Conservation (phyloP, 2,797 vertebrate species). For the Chelon labrosus region DNA sequence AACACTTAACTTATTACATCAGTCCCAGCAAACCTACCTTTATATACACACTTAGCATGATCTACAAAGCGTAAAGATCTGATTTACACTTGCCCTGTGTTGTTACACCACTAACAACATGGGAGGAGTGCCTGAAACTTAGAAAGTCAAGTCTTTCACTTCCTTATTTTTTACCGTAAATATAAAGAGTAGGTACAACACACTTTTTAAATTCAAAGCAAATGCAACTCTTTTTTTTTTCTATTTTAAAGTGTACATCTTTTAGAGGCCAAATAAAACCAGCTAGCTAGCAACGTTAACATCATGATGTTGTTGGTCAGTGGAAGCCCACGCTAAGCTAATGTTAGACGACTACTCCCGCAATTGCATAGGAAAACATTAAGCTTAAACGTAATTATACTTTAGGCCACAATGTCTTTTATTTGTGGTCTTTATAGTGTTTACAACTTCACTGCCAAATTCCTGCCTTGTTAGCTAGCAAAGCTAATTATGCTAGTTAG, state of each 20-base stretch:
- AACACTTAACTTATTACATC: not conserved
- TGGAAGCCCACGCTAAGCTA: not conserved
- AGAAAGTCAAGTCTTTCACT: conserved; percentile 29
- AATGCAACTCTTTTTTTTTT: not conserved
- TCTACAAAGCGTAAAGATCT: not conserved
- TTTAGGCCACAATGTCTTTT: accelerated
- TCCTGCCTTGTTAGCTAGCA: conserved; percentile 25
- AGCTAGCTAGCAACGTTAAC: conserved; percentile 44
- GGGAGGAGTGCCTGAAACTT: not conserved
- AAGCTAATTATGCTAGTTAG: conserved; percentile 75
- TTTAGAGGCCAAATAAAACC: conserved; percentile 20
- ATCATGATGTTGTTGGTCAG: conserved; percentile 24
- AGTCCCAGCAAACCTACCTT: not conserved
- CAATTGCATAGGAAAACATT: accelerated
- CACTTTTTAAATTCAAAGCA: not conserved
- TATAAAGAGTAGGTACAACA: not conserved
- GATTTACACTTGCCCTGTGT: conserved; percentile 6
- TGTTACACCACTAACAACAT: not conserved
- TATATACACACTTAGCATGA: not conserved
- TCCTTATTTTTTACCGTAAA: conserved; percentile 8
- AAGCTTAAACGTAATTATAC: not conserved
- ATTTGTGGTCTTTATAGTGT: not conserved
- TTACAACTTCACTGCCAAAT: conserved; percentile 2
- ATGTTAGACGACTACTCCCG: not conserved
- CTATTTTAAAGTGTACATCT: not conserved